A percentile compares a stretch with the other conserved stretches of the same genome.
Evolutionary conservation across 2,797 vertebrate species (phyloP).

Genomic region (Rhabdomys pumilio): DNA sequence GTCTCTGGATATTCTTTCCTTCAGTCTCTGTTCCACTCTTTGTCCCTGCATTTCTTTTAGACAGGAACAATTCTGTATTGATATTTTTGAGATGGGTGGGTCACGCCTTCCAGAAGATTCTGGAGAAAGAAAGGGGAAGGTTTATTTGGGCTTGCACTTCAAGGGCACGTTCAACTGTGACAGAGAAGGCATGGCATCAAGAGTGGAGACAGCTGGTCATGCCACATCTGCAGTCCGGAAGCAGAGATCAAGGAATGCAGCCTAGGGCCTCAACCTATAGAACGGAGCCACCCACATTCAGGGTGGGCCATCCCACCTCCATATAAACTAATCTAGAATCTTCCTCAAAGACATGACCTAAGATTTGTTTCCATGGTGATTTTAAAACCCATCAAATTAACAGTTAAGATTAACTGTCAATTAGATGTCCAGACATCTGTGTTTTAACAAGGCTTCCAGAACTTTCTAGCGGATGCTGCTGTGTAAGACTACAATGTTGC

Average conservation of each 20-base stretch:
- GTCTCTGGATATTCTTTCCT: too few species aligned
- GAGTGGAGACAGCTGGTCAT: neutral
- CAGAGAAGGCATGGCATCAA: neutral
- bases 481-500: neutral
- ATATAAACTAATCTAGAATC: neutral
- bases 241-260: neutral
- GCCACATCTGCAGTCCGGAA: neutral
- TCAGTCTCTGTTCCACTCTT: too few species aligned
- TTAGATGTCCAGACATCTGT: neutral
- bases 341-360: neutral
- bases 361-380: neutral
- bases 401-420: neutral
- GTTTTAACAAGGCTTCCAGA: conserved; percentile 12
- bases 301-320: neutral
- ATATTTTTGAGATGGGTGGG: too few species aligned
- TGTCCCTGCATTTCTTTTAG: too few species aligned
- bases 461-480: neutral
- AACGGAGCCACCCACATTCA: neutral
- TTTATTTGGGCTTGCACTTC: neutral
- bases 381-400: neutral
- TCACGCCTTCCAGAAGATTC: neutral
- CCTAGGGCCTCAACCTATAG: neutral
- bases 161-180: neutral
- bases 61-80: too few species aligned
- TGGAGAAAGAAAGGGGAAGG: neutral